phyloP scores from a whole-genome alignment of 2,888 invertebrate species.

The Alloscopus bannaensis region DNA sequence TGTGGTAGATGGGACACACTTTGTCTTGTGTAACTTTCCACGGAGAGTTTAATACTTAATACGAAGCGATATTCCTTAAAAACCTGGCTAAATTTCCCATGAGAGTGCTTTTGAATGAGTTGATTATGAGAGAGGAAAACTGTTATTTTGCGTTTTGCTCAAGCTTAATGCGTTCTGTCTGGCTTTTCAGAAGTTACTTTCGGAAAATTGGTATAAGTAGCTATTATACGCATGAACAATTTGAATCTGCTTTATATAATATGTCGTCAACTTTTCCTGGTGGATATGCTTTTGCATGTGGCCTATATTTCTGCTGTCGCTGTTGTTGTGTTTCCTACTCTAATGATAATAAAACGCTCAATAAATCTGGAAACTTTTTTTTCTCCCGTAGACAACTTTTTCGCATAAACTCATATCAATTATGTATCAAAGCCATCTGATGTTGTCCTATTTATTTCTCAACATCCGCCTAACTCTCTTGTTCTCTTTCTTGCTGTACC shows the following conservation, averaged over 20 bases:
- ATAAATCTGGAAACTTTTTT: slow-evolving; percentile 31
- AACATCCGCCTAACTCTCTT: no score
- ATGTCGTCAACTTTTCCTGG: no score
- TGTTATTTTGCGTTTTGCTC: slow-evolving; percentile 51
- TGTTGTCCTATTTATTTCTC: not conserved
- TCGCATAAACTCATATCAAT: slow-evolving; percentile 20
- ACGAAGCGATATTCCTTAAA: no score
- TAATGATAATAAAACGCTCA: slow-evolving; percentile 23
- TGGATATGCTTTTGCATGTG: no score
- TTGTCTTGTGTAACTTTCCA: slow-evolving; percentile 10
- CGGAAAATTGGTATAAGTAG: slow-evolving; percentile 30
- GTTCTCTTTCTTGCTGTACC: not conserved
- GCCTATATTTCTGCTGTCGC: no score
- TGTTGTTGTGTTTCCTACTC: not conserved
- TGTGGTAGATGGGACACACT: no score
- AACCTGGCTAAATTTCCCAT: slow-evolving; percentile 48
- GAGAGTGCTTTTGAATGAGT: slow-evolving; percentile 48
- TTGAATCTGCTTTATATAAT: slow-evolving; percentile 30
- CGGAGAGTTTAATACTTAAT: no score
- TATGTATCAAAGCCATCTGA: slow-evolving; percentile 3
- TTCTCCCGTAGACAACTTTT: slow-evolving; percentile 19
- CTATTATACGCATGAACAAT: slow-evolving; percentile 42
- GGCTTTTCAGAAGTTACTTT: slow-evolving; percentile 30
- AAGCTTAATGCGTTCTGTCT: slow-evolving; percentile 37
- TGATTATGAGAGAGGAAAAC: slow-evolving; percentile 54